Evolutionary conservation across 30 jellyfish, hydroid and myxozoan species (phyloP), one percentile per base, ranked within the genome.

Genomic region (Hydra vulgaris): DNA sequence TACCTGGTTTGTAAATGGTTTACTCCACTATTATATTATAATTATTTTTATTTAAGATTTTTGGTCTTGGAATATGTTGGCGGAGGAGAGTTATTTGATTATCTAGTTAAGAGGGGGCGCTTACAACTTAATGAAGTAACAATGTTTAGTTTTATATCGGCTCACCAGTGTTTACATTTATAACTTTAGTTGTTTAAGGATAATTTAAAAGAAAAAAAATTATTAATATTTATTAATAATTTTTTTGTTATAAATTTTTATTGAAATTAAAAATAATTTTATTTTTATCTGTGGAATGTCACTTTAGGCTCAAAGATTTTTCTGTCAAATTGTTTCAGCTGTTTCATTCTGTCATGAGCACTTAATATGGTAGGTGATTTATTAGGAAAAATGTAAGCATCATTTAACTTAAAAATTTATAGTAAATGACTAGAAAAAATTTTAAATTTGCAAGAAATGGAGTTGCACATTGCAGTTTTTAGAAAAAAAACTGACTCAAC

Each of bases 61-160:
- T 82, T 92, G 66, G 91, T 92, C 67, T 87, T 92, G 55, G 98
- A 92, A 70, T 81, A 87, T 83, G 98, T 92, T 84, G 96, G 96
- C 0, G 98, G 98, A 4, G 98, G 98, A 53, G 98, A 92, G 74
- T 89, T 92, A 19, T 92, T 92, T 56, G 98, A 92, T 23, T 92
- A 92, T 81, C 69, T 92, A 1, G 98, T 92, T 8, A 84, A 78
- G 80, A 84, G 84, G 66, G 95, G 92, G 52, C 80, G 98, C 25
- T 85, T 92, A 23, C 91, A 83, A 20, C 69, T 85, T 3, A 68
- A 66, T 5, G 98, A 92, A 93, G 97, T 86, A 86, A n/a, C n/a
- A n/a, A 27, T 18, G 53, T 15, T 69, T 19, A 69, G n/a, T 19
- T 19, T 40, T 40, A 5, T 12, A 40, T 40, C 61, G 61, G 27